These are phyloP conservation scores for Centrocercus urophasianus DNA, from an alignment of 2,113 vertebrate species.

Conservation along the genomic window DNA sequence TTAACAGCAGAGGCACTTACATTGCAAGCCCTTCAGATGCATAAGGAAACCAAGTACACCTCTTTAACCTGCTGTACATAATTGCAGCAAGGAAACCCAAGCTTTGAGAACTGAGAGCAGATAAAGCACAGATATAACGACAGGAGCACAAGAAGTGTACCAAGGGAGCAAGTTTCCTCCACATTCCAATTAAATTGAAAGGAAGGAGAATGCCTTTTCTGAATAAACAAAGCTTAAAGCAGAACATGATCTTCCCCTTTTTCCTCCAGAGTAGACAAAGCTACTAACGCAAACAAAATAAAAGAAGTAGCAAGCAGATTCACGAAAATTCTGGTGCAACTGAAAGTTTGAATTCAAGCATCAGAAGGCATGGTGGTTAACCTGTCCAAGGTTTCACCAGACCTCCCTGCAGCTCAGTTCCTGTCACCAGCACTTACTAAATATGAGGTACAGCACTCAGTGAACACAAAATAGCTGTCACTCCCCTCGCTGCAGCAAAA, in stretches of 20 bases:
- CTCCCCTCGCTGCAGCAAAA: neutral
- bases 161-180: neutral
- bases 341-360: neutral
- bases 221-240: neutral
- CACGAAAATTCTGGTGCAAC: neutral
- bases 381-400: neutral
- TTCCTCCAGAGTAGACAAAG: neutral
- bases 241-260: neutral
- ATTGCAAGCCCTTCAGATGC: neutral
- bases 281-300: neutral
- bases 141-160: neutral
- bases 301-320: neutral
- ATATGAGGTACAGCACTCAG: neutral
- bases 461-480: conserved; percentile 6
- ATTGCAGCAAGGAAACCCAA: neutral
- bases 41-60: neutral
- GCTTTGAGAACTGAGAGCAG: neutral
- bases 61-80: neutral
- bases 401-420: neutral
- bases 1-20: neutral
- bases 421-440: neutral
- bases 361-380: neutral
- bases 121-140: neutral
- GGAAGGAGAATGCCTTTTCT: rapidly evolving
- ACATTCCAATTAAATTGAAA: neutral